These are phyloP conservation scores for Tryphoninae sp. DNA, from an alignment of 2,888 invertebrate genomes.

Conservation along the genomic window DNA sequence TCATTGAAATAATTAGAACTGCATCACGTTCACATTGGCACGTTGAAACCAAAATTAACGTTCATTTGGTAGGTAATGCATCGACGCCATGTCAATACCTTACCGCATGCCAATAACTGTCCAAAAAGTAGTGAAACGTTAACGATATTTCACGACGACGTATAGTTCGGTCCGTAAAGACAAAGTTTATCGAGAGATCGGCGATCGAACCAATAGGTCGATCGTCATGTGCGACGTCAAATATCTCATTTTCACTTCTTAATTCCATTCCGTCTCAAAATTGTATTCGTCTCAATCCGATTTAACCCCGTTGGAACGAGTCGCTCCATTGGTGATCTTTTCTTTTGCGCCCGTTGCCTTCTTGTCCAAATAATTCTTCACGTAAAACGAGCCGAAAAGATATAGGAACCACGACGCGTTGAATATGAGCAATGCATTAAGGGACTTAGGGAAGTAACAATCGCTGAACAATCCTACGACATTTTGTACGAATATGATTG, in stretches of 20 bases:
- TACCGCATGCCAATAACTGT: not conserved
- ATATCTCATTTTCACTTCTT: conserved; percentile 10
- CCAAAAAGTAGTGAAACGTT: not conserved
- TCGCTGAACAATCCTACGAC: conserved; percentile 84
- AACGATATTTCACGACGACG: not conserved
- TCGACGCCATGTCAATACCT: not conserved
- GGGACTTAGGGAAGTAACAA: conserved; percentile 85
- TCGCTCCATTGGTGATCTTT: conserved; percentile 23
- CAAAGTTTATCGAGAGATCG: conserved; percentile 24
- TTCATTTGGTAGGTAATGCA: too few relatives aligned
- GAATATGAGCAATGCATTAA: conserved; percentile 86
- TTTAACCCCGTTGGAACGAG: conserved; percentile 44
- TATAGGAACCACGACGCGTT: conserved; percentile 89
- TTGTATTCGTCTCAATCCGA: conserved; percentile 53
- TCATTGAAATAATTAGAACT: too few relatives aligned
- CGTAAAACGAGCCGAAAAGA: conserved; percentile 90
- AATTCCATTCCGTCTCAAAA: not conserved
- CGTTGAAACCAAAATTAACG: too few relatives aligned
- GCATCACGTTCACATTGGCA: too few relatives aligned
- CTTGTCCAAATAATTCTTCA: conserved; percentile 84
- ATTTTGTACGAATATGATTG: conserved; percentile 89
- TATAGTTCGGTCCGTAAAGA: not conserved
- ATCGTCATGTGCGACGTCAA: not conserved
- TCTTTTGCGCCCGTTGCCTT: not conserved
- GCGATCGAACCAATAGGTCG: conserved; percentile 13